Conservation (phyloP, 2,113 vertebrate species). For the Gnathonemus echidnorhynchus region DNA sequence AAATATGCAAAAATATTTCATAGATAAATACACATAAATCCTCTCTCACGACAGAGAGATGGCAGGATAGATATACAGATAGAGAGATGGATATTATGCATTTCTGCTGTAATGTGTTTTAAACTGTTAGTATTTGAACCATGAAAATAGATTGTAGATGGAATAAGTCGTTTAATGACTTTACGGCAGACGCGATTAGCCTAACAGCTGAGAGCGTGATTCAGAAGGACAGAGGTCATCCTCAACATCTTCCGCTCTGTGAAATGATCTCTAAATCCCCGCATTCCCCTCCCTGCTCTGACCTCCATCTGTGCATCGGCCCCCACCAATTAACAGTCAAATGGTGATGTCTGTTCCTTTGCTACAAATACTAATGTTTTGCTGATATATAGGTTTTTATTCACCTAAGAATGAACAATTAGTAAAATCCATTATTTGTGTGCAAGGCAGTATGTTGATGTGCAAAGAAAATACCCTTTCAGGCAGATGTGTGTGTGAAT, state of each 20-base stretch:
- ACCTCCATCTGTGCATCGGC: neutral
- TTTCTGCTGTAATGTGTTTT: conserved; percentile 5
- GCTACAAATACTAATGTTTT: neutral
- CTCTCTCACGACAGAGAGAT: neutral
- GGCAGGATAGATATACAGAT: neutral
- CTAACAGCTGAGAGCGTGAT: neutral
- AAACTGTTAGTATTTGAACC: neutral
- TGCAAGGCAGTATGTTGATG: neutral
- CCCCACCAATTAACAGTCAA: neutral
- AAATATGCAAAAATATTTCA: conserved; percentile 5
- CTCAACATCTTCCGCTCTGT: neutral
- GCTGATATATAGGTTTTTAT: neutral
- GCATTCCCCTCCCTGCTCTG: neutral
- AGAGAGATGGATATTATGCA: neutral
- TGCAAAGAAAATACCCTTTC: neutral
- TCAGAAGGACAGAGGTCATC: neutral
- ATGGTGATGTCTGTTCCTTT: neutral
- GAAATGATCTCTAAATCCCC: neutral
- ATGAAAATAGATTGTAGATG: conserved; percentile 7
- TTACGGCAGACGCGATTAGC: neutral
- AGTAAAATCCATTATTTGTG: neutral
- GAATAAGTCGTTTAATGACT: neutral
- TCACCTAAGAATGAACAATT: neutral
- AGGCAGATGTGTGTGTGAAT: neutral
- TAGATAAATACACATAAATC: conserved; percentile 1